Evolutionary conservation across 2,113 vertebrate genomes (phyloP).

Genomic region (Rhynchomys soricoides): DNA sequence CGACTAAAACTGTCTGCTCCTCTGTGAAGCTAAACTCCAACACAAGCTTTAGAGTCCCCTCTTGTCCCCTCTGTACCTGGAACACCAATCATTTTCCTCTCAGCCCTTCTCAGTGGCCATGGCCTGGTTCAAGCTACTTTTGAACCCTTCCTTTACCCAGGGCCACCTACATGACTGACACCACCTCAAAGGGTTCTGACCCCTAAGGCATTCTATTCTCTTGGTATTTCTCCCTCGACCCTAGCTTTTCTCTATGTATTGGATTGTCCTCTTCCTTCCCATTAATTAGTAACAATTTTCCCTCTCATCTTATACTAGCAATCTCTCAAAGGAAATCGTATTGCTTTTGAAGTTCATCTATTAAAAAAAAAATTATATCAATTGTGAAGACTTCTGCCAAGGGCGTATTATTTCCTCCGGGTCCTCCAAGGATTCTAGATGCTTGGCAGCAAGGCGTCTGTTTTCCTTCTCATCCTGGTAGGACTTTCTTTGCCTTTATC

Average conservation of each 20-base stretch:
- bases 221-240: neutral
- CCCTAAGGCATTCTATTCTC: neutral
- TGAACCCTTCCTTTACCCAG: neutral
- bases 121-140: neutral
- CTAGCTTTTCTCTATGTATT: neutral
- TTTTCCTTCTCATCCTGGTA: neutral
- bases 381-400: neutral
- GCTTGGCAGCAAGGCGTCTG: neutral
- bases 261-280: neutral
- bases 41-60: neutral
- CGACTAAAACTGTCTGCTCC: neutral
- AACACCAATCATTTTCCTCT: neutral
- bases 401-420: neutral
- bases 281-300: neutral
- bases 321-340: neutral
- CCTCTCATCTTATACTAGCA: neutral
- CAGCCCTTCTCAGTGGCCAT: neutral
- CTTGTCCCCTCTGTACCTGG: neutral
- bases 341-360: neutral
- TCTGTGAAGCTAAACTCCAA: neutral
- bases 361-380: neutral
- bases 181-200: neutral
- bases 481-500: neutral
- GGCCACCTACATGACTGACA: neutral
- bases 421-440: neutral